Evolutionary conservation across 2,113 vertebrate genomes (phyloP).

Genomic region (Vulpes ferrilata): DNA sequence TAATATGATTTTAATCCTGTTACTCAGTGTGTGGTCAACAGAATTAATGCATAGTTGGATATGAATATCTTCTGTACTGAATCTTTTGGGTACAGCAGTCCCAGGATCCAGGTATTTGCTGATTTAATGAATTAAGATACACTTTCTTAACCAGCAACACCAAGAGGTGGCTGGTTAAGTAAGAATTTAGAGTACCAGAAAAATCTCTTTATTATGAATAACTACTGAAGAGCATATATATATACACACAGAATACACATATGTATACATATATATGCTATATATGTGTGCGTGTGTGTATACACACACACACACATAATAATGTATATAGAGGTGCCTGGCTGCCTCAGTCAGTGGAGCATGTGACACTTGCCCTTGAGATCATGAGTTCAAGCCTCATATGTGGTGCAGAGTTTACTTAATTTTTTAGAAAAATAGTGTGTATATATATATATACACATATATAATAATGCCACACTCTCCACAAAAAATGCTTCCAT

Average conservation of each 20-base stretch:
- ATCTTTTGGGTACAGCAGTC: conserved; percentile 1
- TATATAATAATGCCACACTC: neutral
- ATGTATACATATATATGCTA: neutral
- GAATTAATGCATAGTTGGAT: conserved; percentile 42
- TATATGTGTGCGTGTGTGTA: too few relatives aligned
- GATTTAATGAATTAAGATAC: conserved; percentile 64
- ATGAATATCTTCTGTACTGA: neutral
- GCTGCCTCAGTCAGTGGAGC: neutral
- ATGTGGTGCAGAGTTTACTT: neutral
- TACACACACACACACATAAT: neutral
- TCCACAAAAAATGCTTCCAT: neutral
- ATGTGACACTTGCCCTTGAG: neutral
- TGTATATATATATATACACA: neutral
- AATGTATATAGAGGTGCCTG: neutral
- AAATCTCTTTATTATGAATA: conserved; percentile 54
- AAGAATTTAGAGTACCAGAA: conserved; percentile 9
- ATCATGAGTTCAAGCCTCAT: neutral
- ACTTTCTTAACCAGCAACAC: conserved; percentile 35
- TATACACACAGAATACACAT: neutral
- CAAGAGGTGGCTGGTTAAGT: neutral
- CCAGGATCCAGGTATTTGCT: conserved; percentile 36
- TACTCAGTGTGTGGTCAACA: conserved; percentile 25
- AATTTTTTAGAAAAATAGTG: neutral
- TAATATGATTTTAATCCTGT: conserved; percentile 48
- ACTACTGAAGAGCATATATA: neutral